These are phyloP conservation scores for Pseudomyrmex pallidus DNA, from an alignment of 1,140 invertebrate genomes.

Conservation along the genomic window DNA sequence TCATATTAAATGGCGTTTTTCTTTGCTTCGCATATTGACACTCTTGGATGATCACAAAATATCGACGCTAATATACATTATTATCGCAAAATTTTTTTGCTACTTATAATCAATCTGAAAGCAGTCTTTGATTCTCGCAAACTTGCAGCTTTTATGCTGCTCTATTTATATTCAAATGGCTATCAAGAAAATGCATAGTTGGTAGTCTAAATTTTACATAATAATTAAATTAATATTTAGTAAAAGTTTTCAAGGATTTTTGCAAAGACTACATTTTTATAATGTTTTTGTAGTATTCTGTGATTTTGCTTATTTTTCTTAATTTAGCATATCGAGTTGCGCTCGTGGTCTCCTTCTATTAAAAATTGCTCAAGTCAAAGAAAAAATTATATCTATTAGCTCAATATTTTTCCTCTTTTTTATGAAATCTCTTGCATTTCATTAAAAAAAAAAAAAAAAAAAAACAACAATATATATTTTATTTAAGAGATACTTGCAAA, in stretches of 20 bases:
- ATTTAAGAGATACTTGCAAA: too few relatives aligned
- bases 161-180: conserved; percentile 15
- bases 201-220: conserved; percentile 19
- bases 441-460: too few relatives aligned
- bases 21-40: conserved; percentile 51
- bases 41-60: conserved; percentile 18
- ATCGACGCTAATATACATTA: conserved; percentile 22
- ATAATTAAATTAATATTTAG: neutral
- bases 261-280: conserved; percentile 25
- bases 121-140: conserved; percentile 16
- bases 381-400: too few relatives aligned
- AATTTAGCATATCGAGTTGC: conserved; percentile 70
- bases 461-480: too few relatives aligned
- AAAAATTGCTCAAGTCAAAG: neutral
- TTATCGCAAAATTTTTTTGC: conserved; percentile 18
- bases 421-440: too few relatives aligned
- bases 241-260: conserved; percentile 14
- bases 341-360: conserved; percentile 70
- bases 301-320: conserved; percentile 68
- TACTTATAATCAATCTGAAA: conserved; percentile 25
- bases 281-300: neutral
- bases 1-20: conserved; percentile 47
- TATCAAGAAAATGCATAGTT: conserved; percentile 39
- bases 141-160: conserved; percentile 7
- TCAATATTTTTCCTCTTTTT: too few relatives aligned